phyloP scores from a whole-genome alignment of 2,888 invertebrate species.

The Zelleria hepariella region DNA sequence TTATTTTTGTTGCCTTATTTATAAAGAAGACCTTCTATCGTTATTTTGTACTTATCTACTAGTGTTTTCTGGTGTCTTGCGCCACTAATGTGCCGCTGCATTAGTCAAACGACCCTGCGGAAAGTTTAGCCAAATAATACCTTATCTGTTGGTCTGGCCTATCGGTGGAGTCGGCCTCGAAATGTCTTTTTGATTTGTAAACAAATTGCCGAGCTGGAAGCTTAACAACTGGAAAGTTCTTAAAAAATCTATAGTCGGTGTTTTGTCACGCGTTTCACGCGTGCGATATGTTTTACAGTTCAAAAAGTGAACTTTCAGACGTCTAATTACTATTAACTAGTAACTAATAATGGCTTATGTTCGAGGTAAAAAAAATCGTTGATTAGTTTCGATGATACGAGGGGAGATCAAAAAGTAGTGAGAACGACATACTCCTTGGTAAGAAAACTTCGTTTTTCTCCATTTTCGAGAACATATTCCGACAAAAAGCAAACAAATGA shows the following conservation, averaged over 20 bases:
- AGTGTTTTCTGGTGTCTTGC: background rate
- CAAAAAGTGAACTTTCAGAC: too few relatives aligned
- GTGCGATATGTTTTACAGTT: too few relatives aligned
- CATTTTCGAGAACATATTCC: too few relatives aligned
- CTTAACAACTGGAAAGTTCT: background rate
- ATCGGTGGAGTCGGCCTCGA: background rate
- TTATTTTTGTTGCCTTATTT: background rate
- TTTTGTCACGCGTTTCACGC: too few relatives aligned
- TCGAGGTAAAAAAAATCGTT: too few relatives aligned
- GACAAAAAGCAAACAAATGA: too few relatives aligned
- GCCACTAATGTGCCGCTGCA: background rate
- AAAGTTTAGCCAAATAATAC: slow-evolving; percentile 18
- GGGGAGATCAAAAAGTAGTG: too few relatives aligned
- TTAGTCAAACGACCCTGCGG: slow-evolving; percentile 14
- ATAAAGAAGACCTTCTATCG: background rate
- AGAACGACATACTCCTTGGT: too few relatives aligned
- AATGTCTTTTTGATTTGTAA: background rate
- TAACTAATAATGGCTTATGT: too few relatives aligned
- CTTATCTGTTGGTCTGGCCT: background rate
- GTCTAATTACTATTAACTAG: too few relatives aligned
- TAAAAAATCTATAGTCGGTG: background rate
- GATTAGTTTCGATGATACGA: too few relatives aligned
- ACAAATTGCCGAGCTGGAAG: background rate
- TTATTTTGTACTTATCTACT: background rate
- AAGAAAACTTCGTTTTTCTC: too few relatives aligned